phyloP scores from a whole-genome alignment of 2,113 vertebrate species.

The Hepsetus odoe region DNA sequence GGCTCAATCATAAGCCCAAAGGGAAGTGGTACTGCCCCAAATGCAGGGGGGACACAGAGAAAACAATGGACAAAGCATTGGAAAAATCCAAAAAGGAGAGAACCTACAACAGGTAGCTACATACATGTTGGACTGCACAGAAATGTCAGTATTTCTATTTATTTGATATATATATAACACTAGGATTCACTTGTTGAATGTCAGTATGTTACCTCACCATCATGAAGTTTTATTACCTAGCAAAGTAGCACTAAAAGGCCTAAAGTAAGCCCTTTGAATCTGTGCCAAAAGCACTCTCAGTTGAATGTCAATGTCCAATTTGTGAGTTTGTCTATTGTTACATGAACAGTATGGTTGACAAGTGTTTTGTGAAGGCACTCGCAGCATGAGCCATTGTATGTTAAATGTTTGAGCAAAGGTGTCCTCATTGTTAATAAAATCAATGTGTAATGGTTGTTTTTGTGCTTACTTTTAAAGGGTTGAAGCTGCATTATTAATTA shows the following conservation, averaged over 20 bases:
- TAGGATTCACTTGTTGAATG: neutral
- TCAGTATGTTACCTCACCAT: conserved; percentile 24
- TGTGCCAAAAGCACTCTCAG: neutral
- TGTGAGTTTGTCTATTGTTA: conserved; percentile 18
- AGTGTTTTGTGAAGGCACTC: conserved; percentile 27
- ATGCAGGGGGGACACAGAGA: conserved; percentile 93
- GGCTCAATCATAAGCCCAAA: conserved; percentile 96
- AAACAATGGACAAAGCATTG: conserved; percentile 96
- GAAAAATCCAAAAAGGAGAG: conserved; percentile 94
- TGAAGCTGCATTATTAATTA: neutral
- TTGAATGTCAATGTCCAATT: neutral
- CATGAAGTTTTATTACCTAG: conserved; percentile 26
- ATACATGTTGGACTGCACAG: conserved; percentile 21
- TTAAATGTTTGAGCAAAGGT: conserved; percentile 21
- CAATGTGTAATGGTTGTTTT: neutral
- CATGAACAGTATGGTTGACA: conserved; percentile 16
- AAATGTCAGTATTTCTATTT: conserved; percentile 32
- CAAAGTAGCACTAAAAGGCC: conserved; percentile 21
- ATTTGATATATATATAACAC: conserved; percentile 32
- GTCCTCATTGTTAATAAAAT: conserved; percentile 35
- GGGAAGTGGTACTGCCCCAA: conserved; percentile 98
- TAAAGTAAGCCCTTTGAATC: conserved; percentile 9
- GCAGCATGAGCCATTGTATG: conserved; percentile 25
- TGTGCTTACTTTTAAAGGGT: neutral
- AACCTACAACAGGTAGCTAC: conserved; percentile 91